Evolutionary conservation across 2,797 vertebrate genomes (phyloP), one percentile per base, ranked within the genome.

Genomic region (Netta rufina): DNA sequence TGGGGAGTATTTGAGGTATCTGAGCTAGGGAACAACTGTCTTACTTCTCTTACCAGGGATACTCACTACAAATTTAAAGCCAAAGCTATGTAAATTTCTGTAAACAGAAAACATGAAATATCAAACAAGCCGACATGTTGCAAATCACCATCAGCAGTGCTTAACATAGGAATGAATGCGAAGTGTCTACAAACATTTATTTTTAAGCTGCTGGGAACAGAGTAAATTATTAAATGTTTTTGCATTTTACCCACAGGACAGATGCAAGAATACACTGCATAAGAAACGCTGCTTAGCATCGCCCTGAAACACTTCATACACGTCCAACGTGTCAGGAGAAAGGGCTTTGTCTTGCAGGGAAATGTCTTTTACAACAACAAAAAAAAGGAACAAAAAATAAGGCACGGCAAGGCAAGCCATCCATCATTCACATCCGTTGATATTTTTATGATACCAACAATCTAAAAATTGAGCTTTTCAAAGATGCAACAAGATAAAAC

Each of bases 401-500:
- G 2, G 67, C 56, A 70, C 39, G 16, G 38, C 61, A 77, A 81
- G 49, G 57, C 49, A 33, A 92, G 18, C 22, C 51, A 84, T 53
- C 79, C 17, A 79, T 84, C 76, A 73, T 43, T 60, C 79, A 13
- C 5, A 47, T 30, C 62, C 66, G 67, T 8, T 84, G 71, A 71
- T 89, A 84, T 33, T 89, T 94, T 87, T 60, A 88, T 47, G 38
- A 85, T 10, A 64, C 27, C 12, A 61, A 49, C 25, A 24, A 80
- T 41, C 49, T 66, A 60, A 84, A 18, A 30, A 92, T 32, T 5
- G 3, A 79, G 64, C 12, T 90, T 90, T 41, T 76, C 22, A 81
- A 94, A 93, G 79, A 78, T 32, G 12, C 8, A 87, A 56, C n/a
- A 24, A 87, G 90, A 89, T 74, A 73, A 81, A 93, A 76, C 16